Evolutionary conservation across 2,888 invertebrate genomes (phyloP), one percentile per base, ranked within the genome.

Genomic region (Antheraea assamensis): DNA sequence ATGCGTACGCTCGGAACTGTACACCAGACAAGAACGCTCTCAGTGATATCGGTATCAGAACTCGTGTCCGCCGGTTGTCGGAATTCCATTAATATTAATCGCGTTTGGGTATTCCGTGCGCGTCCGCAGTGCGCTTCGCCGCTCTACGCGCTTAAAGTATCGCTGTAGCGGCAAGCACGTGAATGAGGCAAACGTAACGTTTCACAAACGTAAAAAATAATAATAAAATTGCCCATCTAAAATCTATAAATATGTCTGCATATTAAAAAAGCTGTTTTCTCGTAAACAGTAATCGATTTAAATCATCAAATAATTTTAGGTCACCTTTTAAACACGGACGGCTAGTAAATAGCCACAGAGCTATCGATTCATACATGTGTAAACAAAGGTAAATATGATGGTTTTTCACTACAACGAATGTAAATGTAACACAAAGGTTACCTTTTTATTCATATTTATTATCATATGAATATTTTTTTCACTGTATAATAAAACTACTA

Each of bases 51-150:
- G 35, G 66, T 66, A 66, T 31, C 66, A 66, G 66, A 66, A 24
- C 66, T 55, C 35, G 71, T 31, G 35, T 31, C 71, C 55, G n/a
- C 55, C 55, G 55, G 71, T 52, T 47, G 52, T 71, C 71, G 55
- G 71, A 71, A 71, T 71, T 71, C 31, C 71, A 71, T 71, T 31
- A 71, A 71, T 71, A 71, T 71, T 71, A 30, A 71, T 71, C 10
- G 55, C 30, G 35, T 19, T 52, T 55, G 21, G n/a, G 58, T 78
- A 80, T 77, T 78, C 73, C 73, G 72, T 30, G 73, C 73, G 52
- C 75, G 72, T 68, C 70, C 68, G 55, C 73, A 42, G 72, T 61
- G 66, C 74, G 35, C 52, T 30, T 3, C 49, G n/a, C 55, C n/a
- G 55, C n/a, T 52, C 52, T 21, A 55, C 55, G n/a, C 55, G 31